These are phyloP conservation scores for Psettodes erumei DNA, from an alignment of 2,113 vertebrate genomes.

Conservation along the genomic window DNA sequence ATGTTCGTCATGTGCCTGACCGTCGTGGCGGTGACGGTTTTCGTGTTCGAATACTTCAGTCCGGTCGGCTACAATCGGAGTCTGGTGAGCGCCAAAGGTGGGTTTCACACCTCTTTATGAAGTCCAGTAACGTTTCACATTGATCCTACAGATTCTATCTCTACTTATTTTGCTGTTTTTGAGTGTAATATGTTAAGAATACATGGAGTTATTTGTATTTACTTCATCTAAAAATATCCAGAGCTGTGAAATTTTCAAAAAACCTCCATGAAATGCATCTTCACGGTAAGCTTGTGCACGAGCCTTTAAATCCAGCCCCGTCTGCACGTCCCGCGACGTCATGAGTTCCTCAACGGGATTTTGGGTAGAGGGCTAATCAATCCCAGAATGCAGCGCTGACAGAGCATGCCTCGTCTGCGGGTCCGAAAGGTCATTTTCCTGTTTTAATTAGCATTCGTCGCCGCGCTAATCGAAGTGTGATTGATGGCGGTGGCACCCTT, in stretches of 20 bases:
- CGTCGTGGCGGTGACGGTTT: slow-evolving; percentile 95
- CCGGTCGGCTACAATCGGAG: slow-evolving; percentile 96
- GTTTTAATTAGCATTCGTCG: slow-evolving; percentile 81
- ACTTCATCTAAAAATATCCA: slow-evolving; percentile 19
- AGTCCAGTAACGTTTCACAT: background rate
- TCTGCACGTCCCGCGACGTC: slow-evolving; percentile 3
- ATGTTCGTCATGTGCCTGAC: slow-evolving; percentile 99
- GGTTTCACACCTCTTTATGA: slow-evolving; percentile 61
- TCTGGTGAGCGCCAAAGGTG: slow-evolving; percentile 93
- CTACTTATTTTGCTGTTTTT: slow-evolving; percentile 12
- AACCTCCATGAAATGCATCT: background rate
- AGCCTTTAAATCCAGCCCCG: background rate
- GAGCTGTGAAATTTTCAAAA: slow-evolving; percentile 2
- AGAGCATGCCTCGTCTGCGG: slow-evolving; percentile 63
- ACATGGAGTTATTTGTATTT: background rate
- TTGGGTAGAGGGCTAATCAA: slow-evolving; percentile 68
- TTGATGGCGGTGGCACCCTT: slow-evolving; percentile 70
- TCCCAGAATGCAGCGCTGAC: slow-evolving; percentile 70
- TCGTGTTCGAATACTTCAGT: slow-evolving; percentile 96
- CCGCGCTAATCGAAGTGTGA: slow-evolving; percentile 79
- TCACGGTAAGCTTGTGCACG: background rate
- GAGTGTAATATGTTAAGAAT: background rate
- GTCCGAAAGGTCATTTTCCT: slow-evolving; percentile 82
- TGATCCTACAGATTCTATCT: background rate
- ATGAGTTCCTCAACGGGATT: slow-evolving; percentile 31